A percentile compares a stretch with the other conserved stretches of the same genome.
These are phyloP conservation scores for Apis cerana DNA, from an alignment of 1,140 invertebrate genomes.

Conservation along the genomic window DNA sequence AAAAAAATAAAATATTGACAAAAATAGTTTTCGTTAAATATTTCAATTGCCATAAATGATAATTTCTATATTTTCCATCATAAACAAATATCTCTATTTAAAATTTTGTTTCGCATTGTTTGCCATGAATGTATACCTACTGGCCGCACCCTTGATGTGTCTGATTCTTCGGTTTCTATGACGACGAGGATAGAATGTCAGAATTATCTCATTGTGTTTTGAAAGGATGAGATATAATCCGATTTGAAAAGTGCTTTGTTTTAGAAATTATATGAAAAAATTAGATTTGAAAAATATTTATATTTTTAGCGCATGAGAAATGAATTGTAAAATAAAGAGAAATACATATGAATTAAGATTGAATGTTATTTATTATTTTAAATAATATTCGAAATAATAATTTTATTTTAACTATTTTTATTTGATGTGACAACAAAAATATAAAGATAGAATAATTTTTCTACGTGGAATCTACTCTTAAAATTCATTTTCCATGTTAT, in stretches of 20 bases:
- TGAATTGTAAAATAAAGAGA: no score
- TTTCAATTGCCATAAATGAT: neutral
- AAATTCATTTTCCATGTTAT: no score
- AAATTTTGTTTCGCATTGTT: neutral
- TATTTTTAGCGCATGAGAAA: no score
- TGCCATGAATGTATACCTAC: neutral
- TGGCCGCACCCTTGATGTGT: neutral
- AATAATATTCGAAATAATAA: no score
- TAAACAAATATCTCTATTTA: neutral
- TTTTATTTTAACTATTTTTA: no score
- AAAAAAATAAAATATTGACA: no score
- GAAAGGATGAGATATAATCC: neutral
- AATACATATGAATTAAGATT: no score
- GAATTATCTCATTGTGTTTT: neutral
- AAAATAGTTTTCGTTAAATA: no score
- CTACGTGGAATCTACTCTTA: no score
- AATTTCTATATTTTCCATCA: neutral
- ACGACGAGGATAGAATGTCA: neutral
- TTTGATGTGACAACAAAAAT: no score
- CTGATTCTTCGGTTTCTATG: conserved; percentile 19
- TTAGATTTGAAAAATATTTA: neutral
- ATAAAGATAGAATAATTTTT: no score
- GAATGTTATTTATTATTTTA: no score
- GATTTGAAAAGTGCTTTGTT: neutral
- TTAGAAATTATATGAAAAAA: neutral